phyloP scores from a whole-genome alignment of 2,888 invertebrate species.

The Dicyrtoma fusca region DNA sequence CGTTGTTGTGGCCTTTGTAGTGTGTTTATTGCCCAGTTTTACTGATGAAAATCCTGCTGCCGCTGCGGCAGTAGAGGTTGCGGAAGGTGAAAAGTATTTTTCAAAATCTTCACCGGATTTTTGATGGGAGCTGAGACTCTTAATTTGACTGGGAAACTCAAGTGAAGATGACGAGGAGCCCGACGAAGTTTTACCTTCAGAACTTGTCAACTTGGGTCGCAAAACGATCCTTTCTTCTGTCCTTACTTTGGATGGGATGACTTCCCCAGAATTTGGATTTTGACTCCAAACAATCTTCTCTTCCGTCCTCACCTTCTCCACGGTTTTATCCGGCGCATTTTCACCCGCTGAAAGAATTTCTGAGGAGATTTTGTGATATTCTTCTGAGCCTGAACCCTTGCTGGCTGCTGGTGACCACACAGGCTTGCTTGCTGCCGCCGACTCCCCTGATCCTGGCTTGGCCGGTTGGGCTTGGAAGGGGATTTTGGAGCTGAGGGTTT shows the following conservation, averaged over 20 bases:
- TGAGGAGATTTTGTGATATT: conserved; percentile 39
- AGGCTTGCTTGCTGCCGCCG: conserved; percentile 8
- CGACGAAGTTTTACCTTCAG: background rate
- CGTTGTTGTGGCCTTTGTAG: background rate
- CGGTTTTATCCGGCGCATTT: conserved; percentile 39
- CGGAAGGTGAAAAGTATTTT: background rate
- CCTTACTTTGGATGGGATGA: conserved; percentile 44
- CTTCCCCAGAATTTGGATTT: conserved; percentile 39
- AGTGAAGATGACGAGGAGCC: no score
- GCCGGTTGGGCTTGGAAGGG: conserved; percentile 7
- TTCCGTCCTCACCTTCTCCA: conserved; percentile 45
- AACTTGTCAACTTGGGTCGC: conserved; percentile 37
- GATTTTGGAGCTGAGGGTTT: background rate
- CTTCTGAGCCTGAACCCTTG: conserved; percentile 3
- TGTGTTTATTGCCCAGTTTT: background rate
- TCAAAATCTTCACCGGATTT: conserved; percentile 1
- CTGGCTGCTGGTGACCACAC: conserved; percentile 8
- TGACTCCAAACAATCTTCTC: conserved; percentile 54
- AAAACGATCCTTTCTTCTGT: conserved; percentile 50
- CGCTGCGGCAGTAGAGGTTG: no score
- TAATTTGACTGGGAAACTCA: conserved; percentile 4
- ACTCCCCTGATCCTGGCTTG: background rate
- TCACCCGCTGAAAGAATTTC: background rate
- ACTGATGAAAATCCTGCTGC: no score
- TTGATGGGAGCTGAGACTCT: background rate